A percentile compares a stretch with the other conserved stretches of the same genome.
Evolutionary conservation across 2,797 vertebrate genomes (phyloP).

Genomic region (Micrastur ruficollis): DNA sequence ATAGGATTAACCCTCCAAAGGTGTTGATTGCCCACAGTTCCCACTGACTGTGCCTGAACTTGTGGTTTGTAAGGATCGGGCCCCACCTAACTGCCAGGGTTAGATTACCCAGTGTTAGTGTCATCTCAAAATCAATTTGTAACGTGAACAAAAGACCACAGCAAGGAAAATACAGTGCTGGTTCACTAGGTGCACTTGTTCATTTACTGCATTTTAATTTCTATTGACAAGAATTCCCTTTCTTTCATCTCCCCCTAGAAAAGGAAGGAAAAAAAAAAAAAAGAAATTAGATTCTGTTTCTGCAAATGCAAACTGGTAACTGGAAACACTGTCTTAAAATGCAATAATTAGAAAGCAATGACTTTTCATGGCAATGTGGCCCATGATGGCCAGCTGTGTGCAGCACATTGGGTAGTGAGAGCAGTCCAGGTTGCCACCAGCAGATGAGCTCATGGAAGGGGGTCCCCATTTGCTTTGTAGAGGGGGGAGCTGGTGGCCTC

Average conservation of each 20-base stretch:
- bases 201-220: not conserved
- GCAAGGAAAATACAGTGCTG: not conserved
- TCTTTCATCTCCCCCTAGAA: not conserved
- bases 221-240: not conserved
- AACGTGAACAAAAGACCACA: constrained; percentile 19
- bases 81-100: not conserved
- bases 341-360: not conserved
- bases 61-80: not conserved
- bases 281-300: not conserved
- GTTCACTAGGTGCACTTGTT: not conserved
- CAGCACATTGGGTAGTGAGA: not conserved
- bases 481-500: not conserved
- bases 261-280: not conserved
- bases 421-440: not conserved
- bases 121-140: constrained; percentile 42
- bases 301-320: not conserved
- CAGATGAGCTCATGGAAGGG: not conserved
- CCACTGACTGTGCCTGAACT: not conserved
- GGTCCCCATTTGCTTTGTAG: not conserved
- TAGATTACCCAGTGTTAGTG: not conserved
- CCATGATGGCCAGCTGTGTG: not conserved
- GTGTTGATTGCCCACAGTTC: constrained; percentile 3
- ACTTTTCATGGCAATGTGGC: not conserved
- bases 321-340: not conserved
- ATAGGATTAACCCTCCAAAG: not conserved